Percentiles rank a stretch among this genome's conserved stretches.
These are phyloP conservation scores for Druceiella hillmani DNA, from an alignment of 2,888 invertebrate genomes.

Conservation along the genomic window DNA sequence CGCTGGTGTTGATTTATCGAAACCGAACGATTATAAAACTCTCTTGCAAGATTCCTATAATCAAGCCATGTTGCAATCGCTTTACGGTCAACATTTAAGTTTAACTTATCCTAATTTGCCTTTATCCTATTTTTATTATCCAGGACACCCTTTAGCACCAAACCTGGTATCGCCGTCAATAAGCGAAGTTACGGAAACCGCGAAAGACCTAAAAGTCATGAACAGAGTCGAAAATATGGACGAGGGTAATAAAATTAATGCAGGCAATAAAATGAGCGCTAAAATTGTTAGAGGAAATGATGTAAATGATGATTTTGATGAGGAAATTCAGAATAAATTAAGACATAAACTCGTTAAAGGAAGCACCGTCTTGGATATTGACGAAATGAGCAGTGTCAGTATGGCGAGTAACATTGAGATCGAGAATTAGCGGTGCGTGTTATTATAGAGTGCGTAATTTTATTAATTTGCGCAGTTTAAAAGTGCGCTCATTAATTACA, in stretches of 20 bases:
- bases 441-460: no score
- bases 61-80: slow-evolving; percentile 44
- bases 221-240: slow-evolving; percentile 30
- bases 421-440: no score
- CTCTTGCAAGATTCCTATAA: slow-evolving; percentile 47
- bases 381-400: slow-evolving; percentile 47
- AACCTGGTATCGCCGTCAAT: no score
- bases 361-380: slow-evolving; percentile 34
- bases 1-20: slow-evolving; percentile 45
- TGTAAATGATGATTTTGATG: slow-evolving; percentile 8
- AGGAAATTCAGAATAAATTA: slow-evolving; percentile 14
- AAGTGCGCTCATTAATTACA: no score
- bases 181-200: no score
- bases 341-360: slow-evolving; percentile 12
- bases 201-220: no score
- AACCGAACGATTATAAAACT: slow-evolving; percentile 47
- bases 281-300: slow-evolving; percentile 6
- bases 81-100: slow-evolving; percentile 46
- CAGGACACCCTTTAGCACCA: slow-evolving; percentile 39
- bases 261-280: slow-evolving; percentile 12
- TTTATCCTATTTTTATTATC: slow-evolving; percentile 47
- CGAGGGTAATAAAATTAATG: slow-evolving; percentile 31
- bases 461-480: no score
- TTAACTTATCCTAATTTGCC: slow-evolving; percentile 42
- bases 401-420: slow-evolving; percentile 50